Conservation (phyloP, 2,888 invertebrate genomes). For the Meta bourneti region DNA sequence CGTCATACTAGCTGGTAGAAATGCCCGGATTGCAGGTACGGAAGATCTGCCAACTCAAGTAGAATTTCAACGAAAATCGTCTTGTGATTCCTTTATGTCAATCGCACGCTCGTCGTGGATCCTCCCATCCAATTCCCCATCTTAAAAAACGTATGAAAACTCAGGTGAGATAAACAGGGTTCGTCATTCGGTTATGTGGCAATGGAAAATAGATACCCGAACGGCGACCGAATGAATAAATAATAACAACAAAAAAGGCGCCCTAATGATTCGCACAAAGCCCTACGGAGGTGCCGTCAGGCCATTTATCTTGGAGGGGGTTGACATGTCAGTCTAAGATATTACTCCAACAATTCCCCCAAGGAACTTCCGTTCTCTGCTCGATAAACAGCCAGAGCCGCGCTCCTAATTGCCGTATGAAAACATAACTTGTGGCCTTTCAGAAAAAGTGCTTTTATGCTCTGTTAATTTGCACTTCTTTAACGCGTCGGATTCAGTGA, state of each 20-base stretch:
- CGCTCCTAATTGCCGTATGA: conserved; percentile 41
- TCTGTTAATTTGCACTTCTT: conserved; percentile 65
- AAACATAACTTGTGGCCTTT: conserved; percentile 56
- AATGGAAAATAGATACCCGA: background rate
- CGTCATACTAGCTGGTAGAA: no score
- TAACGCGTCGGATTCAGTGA: background rate
- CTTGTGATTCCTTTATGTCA: no score
- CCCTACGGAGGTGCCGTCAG: conserved; percentile 33
- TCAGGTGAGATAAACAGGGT: background rate
- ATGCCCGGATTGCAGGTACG: no score
- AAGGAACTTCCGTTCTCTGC: background rate
- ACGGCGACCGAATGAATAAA: conserved; percentile 15
- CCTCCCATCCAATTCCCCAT: no score
- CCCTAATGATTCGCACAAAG: conserved; percentile 37
- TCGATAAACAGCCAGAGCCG: conserved; percentile 10
- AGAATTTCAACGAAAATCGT: no score
- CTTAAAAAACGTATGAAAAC: background rate
- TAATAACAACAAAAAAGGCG: background rate
- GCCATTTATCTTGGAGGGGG: conserved; percentile 55
- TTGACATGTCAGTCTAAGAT: conserved; percentile 43
- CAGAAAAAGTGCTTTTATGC: conserved; percentile 28
- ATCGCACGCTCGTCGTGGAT: no score
- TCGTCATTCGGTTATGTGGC: no score
- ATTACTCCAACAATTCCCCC: conserved; percentile 55
- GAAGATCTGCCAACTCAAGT: no score